These are phyloP conservation scores for Drosophila suzukii DNA, from an alignment of 1,140 invertebrate genomes.

Conservation along the genomic window DNA sequence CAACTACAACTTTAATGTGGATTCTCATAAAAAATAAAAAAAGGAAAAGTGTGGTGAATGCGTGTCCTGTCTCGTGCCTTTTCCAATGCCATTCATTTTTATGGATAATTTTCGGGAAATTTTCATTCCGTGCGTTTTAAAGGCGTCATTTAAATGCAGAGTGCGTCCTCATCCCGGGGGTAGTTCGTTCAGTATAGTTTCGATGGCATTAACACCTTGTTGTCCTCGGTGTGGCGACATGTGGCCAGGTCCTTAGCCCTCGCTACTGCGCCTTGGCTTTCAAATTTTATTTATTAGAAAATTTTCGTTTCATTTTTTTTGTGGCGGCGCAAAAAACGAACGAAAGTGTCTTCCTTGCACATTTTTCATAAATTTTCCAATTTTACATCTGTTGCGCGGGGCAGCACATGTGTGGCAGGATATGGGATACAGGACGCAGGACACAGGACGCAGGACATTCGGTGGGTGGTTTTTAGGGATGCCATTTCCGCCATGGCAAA, in stretches of 20 bases:
- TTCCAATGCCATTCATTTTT: constrained; percentile 30
- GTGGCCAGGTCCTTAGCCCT: constrained; percentile 23
- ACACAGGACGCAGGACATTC: constrained; percentile 24
- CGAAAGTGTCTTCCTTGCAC: constrained; percentile 47
- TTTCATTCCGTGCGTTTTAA: constrained; percentile 39
- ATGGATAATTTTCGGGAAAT: constrained; percentile 24
- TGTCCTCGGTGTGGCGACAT: constrained; percentile 71
- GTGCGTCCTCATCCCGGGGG: constrained; percentile 51
- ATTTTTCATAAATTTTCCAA: constrained; percentile 47
- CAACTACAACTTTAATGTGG: constrained; percentile 8
- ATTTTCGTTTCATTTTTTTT: constrained; percentile 11
- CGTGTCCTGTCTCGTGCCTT: constrained; percentile 58
- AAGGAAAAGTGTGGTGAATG: constrained; percentile 72
- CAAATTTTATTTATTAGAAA: constrained; percentile 45
- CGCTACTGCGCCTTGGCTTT: constrained; percentile 9
- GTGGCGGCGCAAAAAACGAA: background rate
- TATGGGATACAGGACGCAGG: constrained; percentile 20
- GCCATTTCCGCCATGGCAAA: constrained; percentile 64
- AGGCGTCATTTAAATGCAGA: constrained; percentile 78
- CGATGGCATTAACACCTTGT: constrained; percentile 75
- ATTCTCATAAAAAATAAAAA: constrained; percentile 41
- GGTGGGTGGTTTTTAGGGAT: constrained; percentile 46
- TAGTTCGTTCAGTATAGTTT: constrained; percentile 60
- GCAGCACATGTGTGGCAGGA: constrained; percentile 50
- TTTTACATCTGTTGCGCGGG: constrained; percentile 41